Evolutionary conservation across 2,797 vertebrate genomes (phyloP), one percentile per base, ranked within the genome.

Genomic region (Pantherophis vulpinus): DNA sequence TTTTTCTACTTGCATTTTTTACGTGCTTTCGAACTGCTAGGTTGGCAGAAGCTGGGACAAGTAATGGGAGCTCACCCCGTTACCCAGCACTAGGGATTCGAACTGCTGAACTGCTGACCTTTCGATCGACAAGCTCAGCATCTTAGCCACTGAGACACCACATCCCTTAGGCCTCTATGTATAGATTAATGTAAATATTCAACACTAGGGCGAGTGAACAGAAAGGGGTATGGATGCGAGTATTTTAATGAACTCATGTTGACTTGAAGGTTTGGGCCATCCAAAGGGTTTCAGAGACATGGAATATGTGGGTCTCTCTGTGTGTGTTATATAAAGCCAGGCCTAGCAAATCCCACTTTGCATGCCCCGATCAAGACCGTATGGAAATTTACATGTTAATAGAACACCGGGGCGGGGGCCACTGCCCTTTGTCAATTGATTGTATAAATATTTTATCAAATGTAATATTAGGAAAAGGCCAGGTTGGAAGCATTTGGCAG

Each of bases 391-490:
- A 97, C 98, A 98, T 97, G 97, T 97, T 98, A 98, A 98, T 98
- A 96, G 98, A 97, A 98, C 97, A 96, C 97, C 97, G 97, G 96
- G 96, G 96, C 59, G 96, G 97, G 97, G 94, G 96, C 95, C 96
- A 96, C 95, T 96, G 97, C 95, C 97, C 97, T 96, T 98, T 96
- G 97, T 97, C 97, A 97, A 98, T 98, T 97, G 98, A 98, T 98
- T 97, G 97, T 97, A 98, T 98, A 98, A 98, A 98, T 98, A 98
- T 98, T 98, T 98, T 97, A 98, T 98, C 96, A 95, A 93, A 96
- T 97, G 96, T 97, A 97, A 97, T 98, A 97, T 97, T 97, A 97
- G 95, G 95, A 90, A 91, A 95, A 97, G 96, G 97, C 96, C 96
- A 97, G 96, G 95, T 20, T 95, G 97, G 97, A 97, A 96, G 93